phyloP scores from a whole-genome alignment of 2,797 vertebrate genomes.

The Cygnus olor region DNA sequence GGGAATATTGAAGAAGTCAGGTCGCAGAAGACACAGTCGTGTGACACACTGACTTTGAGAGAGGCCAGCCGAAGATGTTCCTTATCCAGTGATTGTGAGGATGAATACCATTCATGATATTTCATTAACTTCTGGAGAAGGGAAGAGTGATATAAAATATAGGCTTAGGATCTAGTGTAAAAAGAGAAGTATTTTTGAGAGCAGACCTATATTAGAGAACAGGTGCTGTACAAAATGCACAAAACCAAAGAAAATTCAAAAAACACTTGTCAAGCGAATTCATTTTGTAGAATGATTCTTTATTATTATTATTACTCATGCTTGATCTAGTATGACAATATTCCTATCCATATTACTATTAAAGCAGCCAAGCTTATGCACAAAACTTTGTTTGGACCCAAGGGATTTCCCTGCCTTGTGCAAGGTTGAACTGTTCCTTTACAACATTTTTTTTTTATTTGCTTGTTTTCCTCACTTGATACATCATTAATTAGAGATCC shows the following conservation, averaged over 20 bases:
- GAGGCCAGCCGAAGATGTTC: neutral
- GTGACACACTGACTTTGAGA: neutral
- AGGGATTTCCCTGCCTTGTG: neutral
- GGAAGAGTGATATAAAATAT: neutral
- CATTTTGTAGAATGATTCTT: neutral
- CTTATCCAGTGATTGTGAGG: neutral
- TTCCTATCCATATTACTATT: neutral
- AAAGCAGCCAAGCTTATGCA: neutral
- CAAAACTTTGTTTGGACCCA: neutral
- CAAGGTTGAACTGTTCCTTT: neutral
- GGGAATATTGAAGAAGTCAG: neutral
- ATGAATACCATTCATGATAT: neutral
- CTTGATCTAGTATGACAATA: neutral
- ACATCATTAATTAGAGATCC: neutral
- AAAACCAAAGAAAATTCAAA: neutral
- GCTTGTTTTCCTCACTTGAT: neutral
- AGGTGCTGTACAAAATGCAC: neutral
- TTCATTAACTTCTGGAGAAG: neutral
- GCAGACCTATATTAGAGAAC: neutral
- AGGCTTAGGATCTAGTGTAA: neutral
- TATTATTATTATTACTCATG: neutral
- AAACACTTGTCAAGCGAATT: neutral
- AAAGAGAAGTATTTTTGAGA: neutral
- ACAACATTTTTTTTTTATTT: neutral
- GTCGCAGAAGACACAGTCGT: neutral